Base-by-base conservation (phyloP, 2,113 vertebrate genomes). In the Archilochus colubris region DNA sequence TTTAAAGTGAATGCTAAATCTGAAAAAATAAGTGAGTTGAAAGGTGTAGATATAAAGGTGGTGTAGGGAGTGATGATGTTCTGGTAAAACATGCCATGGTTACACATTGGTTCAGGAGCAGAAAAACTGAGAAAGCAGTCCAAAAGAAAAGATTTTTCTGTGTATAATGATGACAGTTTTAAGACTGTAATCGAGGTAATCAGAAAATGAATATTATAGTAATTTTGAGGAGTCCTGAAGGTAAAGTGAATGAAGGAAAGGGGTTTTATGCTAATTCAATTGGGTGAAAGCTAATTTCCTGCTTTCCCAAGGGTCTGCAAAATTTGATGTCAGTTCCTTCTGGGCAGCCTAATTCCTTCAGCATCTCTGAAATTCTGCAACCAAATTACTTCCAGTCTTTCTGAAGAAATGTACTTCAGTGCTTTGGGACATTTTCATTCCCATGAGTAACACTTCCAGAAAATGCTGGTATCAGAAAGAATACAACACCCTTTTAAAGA, bases 401-500 rank as follows among this genome's bases (percentile, higher is more conserved):
- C 81, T 89, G 40, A 94, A 80, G 73, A 83, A 94, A 94, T 75
- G 33, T 73, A 66, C 38, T 86, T 95, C 67, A 77, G 91, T 82
- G 62, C 57, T 93, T 90, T 81, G 83, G 74, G 80, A 95, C 17
- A 43, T 82, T 88, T 88, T 84, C 44, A 64, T 79, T 93, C 77
- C 83, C 86, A 27, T 57, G 40, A 85, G 62, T n/a, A 89, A 82
- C 55, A 30, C n/a, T 89, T 92, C 66, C 89, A 91, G 81, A 89
- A 94, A 84, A 84, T 66, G 57, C 61, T 78, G 30, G n/a, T 91
- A 36, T 58, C 58, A 48, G 62, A 93, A 82, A 85, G 40, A 79
- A 94, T 58, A 21, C 16, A 82, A 13, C 72, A 91, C 55, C 28
- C 15, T 95, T 95, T 91, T 79, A 62, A n/a, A 36, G 21, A 0